Percentiles rank a stretch among this genome's conserved stretches.
Evolutionary conservation across 2,113 vertebrate species (phyloP).

Genomic region (Anoplopoma fimbria): DNA sequence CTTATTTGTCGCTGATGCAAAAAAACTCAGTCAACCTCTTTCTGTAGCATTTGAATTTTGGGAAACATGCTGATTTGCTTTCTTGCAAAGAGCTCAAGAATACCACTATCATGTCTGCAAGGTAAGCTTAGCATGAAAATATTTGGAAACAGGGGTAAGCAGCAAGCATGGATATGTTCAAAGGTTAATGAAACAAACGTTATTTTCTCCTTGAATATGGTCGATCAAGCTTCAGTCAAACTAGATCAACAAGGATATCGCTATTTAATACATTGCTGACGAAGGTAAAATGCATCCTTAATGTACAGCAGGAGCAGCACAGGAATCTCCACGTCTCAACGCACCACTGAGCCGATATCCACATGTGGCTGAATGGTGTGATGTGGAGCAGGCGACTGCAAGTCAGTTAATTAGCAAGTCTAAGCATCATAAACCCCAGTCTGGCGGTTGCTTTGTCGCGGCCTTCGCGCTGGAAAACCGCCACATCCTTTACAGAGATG

Average conservation of each 20-base stretch:
- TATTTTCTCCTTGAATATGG: not conserved
- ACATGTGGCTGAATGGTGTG: conserved; percentile 53
- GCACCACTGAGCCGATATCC: conserved; percentile 37
- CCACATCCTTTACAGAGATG: conserved; percentile 46
- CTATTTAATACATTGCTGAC: not conserved
- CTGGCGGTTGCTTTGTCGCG: conserved; percentile 64
- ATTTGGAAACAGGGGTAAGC: not conserved
- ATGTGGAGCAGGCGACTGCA: conserved; percentile 28
- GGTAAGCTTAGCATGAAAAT: not conserved
- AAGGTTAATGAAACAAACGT: not conserved
- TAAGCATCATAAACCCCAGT: conserved; percentile 62
- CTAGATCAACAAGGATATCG: too few species aligned
- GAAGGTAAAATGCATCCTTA: not conserved
- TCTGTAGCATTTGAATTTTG: not conserved
- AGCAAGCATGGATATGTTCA: not conserved
- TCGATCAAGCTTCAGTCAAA: not conserved
- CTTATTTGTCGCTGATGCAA: not conserved
- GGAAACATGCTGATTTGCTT: not conserved
- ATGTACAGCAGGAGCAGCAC: not conserved
- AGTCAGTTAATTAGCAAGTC: conserved; percentile 63
- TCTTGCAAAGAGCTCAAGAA: not conserved
- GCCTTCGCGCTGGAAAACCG: conserved; percentile 39
- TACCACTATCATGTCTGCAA: not conserved
- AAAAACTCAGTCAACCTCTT: not conserved
- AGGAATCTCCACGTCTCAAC: not conserved